Conservation (phyloP, 2,797 vertebrate species). For the Margarornis squamiger region DNA sequence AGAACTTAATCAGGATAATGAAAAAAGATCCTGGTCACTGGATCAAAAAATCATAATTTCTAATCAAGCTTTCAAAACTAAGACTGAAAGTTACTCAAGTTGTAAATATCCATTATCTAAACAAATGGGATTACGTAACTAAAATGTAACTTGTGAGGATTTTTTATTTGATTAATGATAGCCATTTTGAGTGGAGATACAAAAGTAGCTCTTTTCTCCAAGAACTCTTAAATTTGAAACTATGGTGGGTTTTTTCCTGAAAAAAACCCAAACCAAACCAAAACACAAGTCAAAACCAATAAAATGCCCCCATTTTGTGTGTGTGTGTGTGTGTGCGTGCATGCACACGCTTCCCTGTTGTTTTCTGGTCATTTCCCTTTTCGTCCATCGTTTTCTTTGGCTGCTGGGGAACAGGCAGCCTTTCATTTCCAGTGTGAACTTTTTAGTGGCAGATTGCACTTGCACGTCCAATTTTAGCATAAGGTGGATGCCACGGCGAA, state of each 20-base stretch:
- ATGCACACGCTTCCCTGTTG: neutral
- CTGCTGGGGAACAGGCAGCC: neutral
- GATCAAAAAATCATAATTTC: neutral
- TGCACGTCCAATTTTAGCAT: neutral
- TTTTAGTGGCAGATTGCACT: neutral
- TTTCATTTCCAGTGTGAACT: neutral
- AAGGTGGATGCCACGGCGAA: neutral
- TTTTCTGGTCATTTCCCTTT: neutral
- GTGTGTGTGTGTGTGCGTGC: neutral
- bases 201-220: neutral
- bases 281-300: neutral
- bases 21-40: neutral
- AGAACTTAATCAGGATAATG: neutral
- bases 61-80: neutral
- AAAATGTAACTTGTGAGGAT: neutral
- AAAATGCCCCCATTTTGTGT: neutral
- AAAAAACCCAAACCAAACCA: neutral
- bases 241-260: accelerated
- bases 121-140: neutral
- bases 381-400: neutral
- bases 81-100: neutral
- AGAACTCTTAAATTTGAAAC: neutral
- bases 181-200: neutral
- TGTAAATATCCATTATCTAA: neutral
- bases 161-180: neutral